Base-by-base conservation (phyloP, 1,140 invertebrate species). In the Rhopalosiphum padi region DNA sequence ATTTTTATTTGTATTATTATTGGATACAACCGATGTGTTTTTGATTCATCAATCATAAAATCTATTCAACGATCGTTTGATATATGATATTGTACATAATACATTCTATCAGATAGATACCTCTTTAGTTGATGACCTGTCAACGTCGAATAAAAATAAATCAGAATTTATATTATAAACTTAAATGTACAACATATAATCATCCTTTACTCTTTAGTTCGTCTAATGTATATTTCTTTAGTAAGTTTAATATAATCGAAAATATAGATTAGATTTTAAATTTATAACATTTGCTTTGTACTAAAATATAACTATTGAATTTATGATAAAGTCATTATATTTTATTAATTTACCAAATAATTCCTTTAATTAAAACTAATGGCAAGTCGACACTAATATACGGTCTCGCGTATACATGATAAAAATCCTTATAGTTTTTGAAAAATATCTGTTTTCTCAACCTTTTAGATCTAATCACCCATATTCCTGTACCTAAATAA, bases 11-110 rank as follows among this genome's bases (percentile, higher is more conserved):
- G 30, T 15, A 68, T n/a, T 68, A 68, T n/a, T n/a, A 30, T 60
- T 60, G 30, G 2, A 60, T 60, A 68, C 60, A n/a, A 68, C 3
- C n/a, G 60, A 68, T n/a, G 15, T 68, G 60, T 68, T n/a, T 68
- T 83, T 37, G n/a, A 83, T 83, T 37, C 77, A 82, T 82, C 30
- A n/a, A 82, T 82, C 77, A 37, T 82, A 37, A 83, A 83, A 83
- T 83, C 77, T 83, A 37, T 83, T 83, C 77, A 83, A 83, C 6
- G 22, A 83, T 83, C 35, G 22, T 22, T 82, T 37, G 77, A 82
- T 82, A 37, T 35, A 82, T 82, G 35, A 82, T 83, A 21, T 22
- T 83, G 18, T 83, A 83, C 35, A 82, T 82, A 83, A 37, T 83
- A 83, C 35, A 9, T 37, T 83, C 6, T 48, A 53, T 35, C 25